phyloP scores from a whole-genome alignment of 2,888 invertebrate species.

The Drosophila percnosoma region DNA sequence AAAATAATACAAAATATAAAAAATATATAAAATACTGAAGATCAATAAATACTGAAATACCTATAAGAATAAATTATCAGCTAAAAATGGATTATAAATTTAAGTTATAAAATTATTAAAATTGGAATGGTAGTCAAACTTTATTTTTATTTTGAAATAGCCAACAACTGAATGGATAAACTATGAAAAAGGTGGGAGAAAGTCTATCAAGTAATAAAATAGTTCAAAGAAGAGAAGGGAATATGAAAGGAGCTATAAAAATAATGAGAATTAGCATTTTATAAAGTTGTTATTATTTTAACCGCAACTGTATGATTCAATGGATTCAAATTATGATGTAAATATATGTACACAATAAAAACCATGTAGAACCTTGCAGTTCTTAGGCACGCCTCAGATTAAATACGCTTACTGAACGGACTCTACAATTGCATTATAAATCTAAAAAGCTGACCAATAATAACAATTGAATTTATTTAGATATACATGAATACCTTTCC shows the following conservation, averaged over 20 bases:
- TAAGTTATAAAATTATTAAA: background rate
- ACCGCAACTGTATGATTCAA: background rate
- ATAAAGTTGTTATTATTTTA: too few species aligned
- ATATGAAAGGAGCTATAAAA: background rate
- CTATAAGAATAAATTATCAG: background rate
- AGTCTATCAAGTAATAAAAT: background rate
- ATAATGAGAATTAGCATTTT: background rate
- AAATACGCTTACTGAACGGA: background rate
- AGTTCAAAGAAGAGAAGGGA: rapidly evolving
- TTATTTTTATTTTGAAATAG: background rate
- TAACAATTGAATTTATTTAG: background rate
- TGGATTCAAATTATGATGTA: background rate
- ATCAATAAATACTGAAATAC: background rate
- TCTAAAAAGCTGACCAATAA: background rate
- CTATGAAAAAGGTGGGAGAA: background rate
- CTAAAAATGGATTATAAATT: background rate
- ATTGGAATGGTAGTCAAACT: background rate
- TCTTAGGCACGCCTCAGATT: background rate
- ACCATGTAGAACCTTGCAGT: background rate
- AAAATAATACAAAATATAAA: background rate
- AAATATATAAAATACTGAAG: background rate
- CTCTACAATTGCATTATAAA: background rate
- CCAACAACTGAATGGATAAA: background rate
- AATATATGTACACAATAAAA: background rate
- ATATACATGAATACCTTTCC: background rate